Conservation (phyloP, 2,113 vertebrate genomes). For the Cinclus mexicanus region DNA sequence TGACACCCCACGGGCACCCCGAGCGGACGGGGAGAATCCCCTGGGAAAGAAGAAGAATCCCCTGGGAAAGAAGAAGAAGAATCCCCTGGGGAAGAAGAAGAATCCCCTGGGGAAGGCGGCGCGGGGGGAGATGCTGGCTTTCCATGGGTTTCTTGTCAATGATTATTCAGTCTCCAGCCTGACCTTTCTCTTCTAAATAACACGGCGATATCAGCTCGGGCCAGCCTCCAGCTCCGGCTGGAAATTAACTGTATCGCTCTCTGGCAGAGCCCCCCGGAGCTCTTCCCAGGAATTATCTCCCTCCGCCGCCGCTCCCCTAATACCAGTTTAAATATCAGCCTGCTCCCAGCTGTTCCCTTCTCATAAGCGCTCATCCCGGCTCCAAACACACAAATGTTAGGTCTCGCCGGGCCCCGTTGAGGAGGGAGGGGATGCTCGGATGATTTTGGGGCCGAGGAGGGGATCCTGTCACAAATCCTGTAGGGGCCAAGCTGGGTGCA, state of each 20-base stretch:
- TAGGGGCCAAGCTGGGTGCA: not conserved
- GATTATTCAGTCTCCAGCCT: conserved; percentile 77
- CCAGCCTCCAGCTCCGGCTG: conserved; percentile 52
- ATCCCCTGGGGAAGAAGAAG: not conserved
- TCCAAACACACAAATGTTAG: conserved; percentile 76
- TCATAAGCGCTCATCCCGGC: conserved; percentile 76
- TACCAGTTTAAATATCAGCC: conserved; percentile 83
- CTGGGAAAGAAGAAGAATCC: not conserved
- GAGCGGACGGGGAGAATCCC: not conserved
- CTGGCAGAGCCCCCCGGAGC: not conserved
- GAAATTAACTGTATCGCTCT: conserved; percentile 52
- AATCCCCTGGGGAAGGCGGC: not conserved
- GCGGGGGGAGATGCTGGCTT: not conserved
- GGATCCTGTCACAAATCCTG: accelerated
- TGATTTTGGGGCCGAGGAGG: not conserved
- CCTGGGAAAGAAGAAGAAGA: too few species aligned
- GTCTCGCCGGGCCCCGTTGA: conserved; percentile 57
- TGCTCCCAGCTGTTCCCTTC: conserved; percentile 77
- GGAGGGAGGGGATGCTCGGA: not conserved
- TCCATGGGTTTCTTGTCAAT: conserved; percentile 76
- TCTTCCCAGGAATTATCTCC: conserved; percentile 69
- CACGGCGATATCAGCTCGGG: conserved; percentile 18
- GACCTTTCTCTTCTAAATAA: conserved; percentile 70
- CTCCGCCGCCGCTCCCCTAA: conserved; percentile 70
- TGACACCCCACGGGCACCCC: accelerated